Conservation (phyloP, 1,140 invertebrate genomes). For the Venustaconcha ellipsiformis region DNA sequence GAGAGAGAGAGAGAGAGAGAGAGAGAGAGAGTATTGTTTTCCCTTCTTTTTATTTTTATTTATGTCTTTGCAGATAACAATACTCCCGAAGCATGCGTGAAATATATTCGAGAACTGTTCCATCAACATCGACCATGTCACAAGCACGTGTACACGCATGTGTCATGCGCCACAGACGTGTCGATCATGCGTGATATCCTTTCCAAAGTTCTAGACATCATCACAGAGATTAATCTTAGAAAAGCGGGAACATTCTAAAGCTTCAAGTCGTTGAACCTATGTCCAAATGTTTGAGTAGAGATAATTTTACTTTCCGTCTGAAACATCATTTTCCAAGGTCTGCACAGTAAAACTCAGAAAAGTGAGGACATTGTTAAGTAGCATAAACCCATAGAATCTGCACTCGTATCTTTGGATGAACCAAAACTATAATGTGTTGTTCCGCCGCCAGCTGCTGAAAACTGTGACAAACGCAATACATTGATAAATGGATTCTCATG, state of each 20-base stretch:
- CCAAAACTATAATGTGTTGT: too few relatives aligned
- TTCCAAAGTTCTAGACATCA: conserved; percentile 46
- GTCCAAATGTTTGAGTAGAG: too few relatives aligned
- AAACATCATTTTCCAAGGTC: too few relatives aligned
- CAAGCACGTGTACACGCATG: conserved; percentile 56
- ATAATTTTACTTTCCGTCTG: too few relatives aligned
- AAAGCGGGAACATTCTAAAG: conserved; percentile 19
- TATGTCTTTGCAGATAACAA: conserved; percentile 43
- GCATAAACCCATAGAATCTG: too few relatives aligned
- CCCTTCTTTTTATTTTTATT: neutral
- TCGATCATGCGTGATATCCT: conserved; percentile 49
- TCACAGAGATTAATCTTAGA: conserved; percentile 54
- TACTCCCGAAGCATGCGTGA: conserved; percentile 38
- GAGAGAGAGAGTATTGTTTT: neutral
- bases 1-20: neutral
- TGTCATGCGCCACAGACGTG: conserved; percentile 53
- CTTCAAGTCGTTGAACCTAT: too few relatives aligned
- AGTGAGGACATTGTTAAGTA: too few relatives aligned
- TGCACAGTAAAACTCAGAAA: too few relatives aligned
- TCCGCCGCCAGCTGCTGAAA: too few relatives aligned
- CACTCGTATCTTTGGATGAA: too few relatives aligned
- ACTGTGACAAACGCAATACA: too few relatives aligned
- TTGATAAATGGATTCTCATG: too few relatives aligned
- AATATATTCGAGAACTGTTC: conserved; percentile 54
- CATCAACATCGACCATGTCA: conserved; percentile 46